A percentile compares a stretch with the other conserved stretches of the same genome.
These are phyloP conservation scores for Eidolon dupreanum DNA, from an alignment of 2,797 vertebrate genomes.

Conservation along the genomic window DNA sequence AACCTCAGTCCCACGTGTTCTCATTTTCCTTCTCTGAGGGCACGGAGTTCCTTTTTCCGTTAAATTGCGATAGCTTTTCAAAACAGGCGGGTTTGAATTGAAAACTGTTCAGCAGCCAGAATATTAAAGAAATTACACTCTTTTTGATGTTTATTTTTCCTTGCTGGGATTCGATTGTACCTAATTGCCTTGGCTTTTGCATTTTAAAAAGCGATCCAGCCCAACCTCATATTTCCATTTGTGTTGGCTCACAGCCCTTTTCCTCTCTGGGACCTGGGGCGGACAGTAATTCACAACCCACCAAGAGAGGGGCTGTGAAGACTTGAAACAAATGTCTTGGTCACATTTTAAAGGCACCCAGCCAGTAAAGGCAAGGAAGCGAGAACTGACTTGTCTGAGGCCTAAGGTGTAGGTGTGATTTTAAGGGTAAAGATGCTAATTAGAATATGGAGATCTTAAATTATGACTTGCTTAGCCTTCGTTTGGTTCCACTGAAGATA, in stretches of 20 bases:
- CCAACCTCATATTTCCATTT: neutral
- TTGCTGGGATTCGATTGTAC: neutral
- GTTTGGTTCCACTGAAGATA: neutral
- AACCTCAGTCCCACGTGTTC: accelerated
- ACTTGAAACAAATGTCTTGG: neutral
- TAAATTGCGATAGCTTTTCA: neutral
- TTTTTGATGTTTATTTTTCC: slow-evolving; percentile 6
- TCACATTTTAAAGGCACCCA: neutral
- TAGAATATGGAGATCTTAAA: neutral
- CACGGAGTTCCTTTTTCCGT: neutral
- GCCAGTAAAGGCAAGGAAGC: neutral
- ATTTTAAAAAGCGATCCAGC: neutral
- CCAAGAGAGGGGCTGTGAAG: neutral
- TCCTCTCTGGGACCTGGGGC: neutral
- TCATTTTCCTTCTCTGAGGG: neutral
- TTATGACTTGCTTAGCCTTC: neutral
- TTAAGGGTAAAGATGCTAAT: neutral
- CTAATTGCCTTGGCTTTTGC: neutral
- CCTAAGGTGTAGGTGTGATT: neutral
- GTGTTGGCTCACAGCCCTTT: too few relatives aligned
- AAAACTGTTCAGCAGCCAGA: neutral
- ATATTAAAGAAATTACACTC: neutral
- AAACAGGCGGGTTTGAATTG: neutral
- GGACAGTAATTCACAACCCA: neutral
- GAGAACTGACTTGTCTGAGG: neutral